Evolutionary conservation across 1,140 invertebrate species (phyloP), one percentile per base, ranked within the genome.

Genomic region (Drosophila baimaii): DNA sequence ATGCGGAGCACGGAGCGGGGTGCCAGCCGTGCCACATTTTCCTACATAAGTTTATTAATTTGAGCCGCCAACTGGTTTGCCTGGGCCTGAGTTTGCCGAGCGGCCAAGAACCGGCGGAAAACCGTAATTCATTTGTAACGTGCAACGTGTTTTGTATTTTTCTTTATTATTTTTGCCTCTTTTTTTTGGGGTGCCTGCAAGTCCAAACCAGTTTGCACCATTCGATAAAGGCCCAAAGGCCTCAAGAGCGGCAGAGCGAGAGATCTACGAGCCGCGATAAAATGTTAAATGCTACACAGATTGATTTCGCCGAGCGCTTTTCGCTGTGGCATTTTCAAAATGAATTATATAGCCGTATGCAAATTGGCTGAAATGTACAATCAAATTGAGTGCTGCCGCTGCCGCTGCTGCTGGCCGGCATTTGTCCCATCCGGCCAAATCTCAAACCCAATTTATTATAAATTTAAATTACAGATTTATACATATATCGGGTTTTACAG

Each of bases 251-350:
- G 35, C 35, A 17, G n/a, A 19, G 17, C 9, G 29, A 55, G 52
- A 56, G 46, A 55, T 55, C 72, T 54, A 35, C 10, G 54, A 52
- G 58, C 46, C 39, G 61, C 72, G 73, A 77, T 77, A 76, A 78
- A 77, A 78, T 77, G 76, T 86, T 86, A 85, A 85, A 85, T 85
- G 83, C 79, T 83, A 82, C 69, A 70, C 76, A 88, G 79, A 86
- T 86, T 86, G 83, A 84, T 84, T 84, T 84, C 77, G 81, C 29
- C 61, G 41, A 51, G 51, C 68, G 35, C 47, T 51, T 70, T 44
- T 64, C 58, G 52, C 27, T 49, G 39, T 56, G 77, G 58, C 63
- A 74, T 79, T 75, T 79, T 75, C 37, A 31, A 69, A 63, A 70
- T 79, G 49, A 79, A 68, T 76, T 82, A 83, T 79, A 56, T 70